Conservation (phyloP, 1,140 invertebrate genomes). For the Aphidius gifuensis region DNA sequence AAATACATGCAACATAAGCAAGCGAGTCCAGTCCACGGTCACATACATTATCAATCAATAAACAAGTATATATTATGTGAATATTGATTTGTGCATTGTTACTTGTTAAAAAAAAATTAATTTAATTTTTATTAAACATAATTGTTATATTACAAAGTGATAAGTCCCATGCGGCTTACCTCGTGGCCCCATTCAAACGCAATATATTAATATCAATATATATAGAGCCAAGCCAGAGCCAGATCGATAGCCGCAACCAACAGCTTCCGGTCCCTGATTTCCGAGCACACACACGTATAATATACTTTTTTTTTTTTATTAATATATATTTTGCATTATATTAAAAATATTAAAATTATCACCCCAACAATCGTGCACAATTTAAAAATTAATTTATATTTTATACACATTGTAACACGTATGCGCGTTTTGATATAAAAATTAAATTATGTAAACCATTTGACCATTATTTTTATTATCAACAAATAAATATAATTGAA, state of each 20-base stretch:
- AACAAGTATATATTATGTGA: no score
- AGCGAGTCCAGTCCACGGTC: neutral
- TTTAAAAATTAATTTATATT: no score
- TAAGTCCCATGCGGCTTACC: conserved; percentile 41
- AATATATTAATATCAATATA: neutral
- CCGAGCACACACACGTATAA: conserved; percentile 11
- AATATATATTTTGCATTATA: no score
- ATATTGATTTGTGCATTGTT: neutral
- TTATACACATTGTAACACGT: no score
- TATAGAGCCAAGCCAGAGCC: conserved; percentile 23
- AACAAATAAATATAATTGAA: no score
- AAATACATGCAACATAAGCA: neutral
- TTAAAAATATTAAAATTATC: no score
- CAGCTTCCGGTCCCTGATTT: conserved; percentile 39
- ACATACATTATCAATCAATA: no score
- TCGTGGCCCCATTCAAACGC: conserved; percentile 39
- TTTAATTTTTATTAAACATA: neutral
- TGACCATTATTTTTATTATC: no score
- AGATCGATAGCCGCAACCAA: conserved; percentile 44
- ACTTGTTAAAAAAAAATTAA: neutral
- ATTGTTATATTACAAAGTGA: conserved; percentile 3
- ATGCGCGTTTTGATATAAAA: no score
- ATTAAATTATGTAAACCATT: no score
- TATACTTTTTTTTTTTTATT: neutral
- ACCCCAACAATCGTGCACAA: no score